Evolutionary conservation across 2,888 invertebrate genomes (phyloP), one percentile per base, ranked within the genome.

Genomic region (Norana najaformis): DNA sequence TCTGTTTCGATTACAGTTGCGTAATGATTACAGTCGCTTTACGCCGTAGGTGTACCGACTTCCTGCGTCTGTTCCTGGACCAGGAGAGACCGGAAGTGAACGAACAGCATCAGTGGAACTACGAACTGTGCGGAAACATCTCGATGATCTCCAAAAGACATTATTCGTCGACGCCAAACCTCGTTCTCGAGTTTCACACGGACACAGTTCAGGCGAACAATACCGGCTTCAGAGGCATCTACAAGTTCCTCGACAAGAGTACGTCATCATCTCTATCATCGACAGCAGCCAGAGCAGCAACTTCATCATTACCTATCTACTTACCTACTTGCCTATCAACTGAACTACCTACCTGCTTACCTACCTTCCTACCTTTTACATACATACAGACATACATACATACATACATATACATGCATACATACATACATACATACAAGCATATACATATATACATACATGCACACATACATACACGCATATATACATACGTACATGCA

Each of bases 141-240:
- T 92, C 93, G n/a, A 93, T 92, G 91, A 92, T 94, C 34, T 91
- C 91, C 83, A 92, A 93, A 90, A 94, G 93, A 92, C 93, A 93
- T 92, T 95, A 93, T 92, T 94, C 94, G 13, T 93, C 93, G n/a
- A 93, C 93, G 13, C 92, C 95, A 30, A 38, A 93, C 89, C 92
- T 95, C 69, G 93, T 95, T 37, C 91, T 95, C 88, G 94, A 95
- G 92, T 94, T 95, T 90, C 94, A 94, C 90, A 93, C 94, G 1
- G 90, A 90, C 53, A 93, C 91, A 1, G 69, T 90, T 13, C 92
- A 92, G 35, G 91, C 92, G 83, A 93, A 93, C 91, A 92, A 93
- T 91, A 93, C 93, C 35, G 94, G 94, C 34, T 95, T 94, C 92
- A 93, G 93, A 90, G 95, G 94, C 88, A 91, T 91, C 89, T 95